Evolutionary conservation across 2,888 invertebrate genomes (phyloP).

Genomic region (Drosophila birchii): DNA sequence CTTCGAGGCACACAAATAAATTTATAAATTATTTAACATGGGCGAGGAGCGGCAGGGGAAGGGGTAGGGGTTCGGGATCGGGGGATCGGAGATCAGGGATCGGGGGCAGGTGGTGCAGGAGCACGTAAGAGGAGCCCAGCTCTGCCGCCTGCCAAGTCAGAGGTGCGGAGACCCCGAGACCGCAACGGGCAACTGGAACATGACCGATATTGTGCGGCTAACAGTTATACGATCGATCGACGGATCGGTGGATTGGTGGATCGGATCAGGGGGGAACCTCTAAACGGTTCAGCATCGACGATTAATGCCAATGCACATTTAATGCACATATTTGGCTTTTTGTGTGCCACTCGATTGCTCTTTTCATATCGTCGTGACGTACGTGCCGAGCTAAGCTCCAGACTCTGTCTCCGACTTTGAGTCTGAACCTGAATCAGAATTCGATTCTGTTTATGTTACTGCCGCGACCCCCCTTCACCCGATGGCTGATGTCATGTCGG

Average conservation of each 20-base stretch:
- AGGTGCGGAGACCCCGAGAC: constrained; percentile 63
- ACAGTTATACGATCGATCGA: constrained; percentile 64
- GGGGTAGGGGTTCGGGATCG: background rate
- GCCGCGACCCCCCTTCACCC: background rate
- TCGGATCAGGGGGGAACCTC: constrained; percentile 7
- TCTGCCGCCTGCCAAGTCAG: constrained; percentile 69
- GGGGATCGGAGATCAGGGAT: constrained; percentile 19
- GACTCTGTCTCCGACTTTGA: constrained; percentile 33
- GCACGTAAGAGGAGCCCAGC: constrained; percentile 41
- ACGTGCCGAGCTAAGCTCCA: constrained; percentile 75
- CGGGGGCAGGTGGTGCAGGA: constrained; percentile 13
- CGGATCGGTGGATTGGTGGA: background rate
- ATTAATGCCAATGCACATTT: constrained; percentile 80
- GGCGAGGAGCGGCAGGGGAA: constrained; percentile 32
- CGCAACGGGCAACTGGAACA: constrained; percentile 77
- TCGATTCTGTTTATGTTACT: constrained; percentile 25
- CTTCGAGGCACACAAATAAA: constrained; percentile 54
- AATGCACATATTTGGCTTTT: constrained; percentile 73
- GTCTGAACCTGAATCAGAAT: constrained; percentile 17
- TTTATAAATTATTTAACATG: constrained; percentile 79
- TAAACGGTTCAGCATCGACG: constrained; percentile 72
- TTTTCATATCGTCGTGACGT: constrained; percentile 80
- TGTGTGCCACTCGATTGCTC: constrained; percentile 61
- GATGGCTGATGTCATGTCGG: constrained; percentile 78
- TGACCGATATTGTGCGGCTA: constrained; percentile 76